phyloP scores from a whole-genome alignment of 2,113 vertebrate genomes.

The Paradoxurus hermaphroditus region DNA sequence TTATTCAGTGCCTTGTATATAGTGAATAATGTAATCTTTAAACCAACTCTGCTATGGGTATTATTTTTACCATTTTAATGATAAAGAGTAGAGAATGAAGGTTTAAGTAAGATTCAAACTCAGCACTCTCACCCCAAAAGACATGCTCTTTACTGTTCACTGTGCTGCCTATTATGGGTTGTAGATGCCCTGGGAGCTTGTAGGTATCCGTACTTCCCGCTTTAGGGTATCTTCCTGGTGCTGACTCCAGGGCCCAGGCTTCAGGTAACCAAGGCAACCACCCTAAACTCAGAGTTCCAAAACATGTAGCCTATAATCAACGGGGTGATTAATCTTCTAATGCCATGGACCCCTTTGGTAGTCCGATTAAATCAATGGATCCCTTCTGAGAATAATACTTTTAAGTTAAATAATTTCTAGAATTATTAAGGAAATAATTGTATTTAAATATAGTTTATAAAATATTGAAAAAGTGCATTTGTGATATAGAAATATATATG shows the following conservation, averaged over 20 bases:
- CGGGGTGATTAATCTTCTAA: background rate
- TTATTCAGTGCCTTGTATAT: background rate
- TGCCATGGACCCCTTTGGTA: background rate
- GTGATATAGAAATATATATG: background rate
- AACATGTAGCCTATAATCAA: background rate
- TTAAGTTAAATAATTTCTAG: background rate
- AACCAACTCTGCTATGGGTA: background rate
- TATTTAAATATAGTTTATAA: background rate
- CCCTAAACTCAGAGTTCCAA: background rate
- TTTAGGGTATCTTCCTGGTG: background rate
- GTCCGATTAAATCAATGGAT: background rate
- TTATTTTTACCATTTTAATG: background rate
- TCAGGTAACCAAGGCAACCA: background rate
- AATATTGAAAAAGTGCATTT: background rate
- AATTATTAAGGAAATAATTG: background rate
- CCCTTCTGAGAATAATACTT: background rate
- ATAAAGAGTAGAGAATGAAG: background rate
- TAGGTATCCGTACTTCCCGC: background rate
- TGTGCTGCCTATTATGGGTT: background rate
- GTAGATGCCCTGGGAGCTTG: background rate
- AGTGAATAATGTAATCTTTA: background rate
- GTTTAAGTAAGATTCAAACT: background rate
- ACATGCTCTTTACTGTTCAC: background rate
- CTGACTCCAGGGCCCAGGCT: background rate
- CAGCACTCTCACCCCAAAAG: background rate